These are phyloP conservation scores for Antheraea yamamai DNA, from an alignment of 2,888 invertebrate genomes.

Conservation along the genomic window DNA sequence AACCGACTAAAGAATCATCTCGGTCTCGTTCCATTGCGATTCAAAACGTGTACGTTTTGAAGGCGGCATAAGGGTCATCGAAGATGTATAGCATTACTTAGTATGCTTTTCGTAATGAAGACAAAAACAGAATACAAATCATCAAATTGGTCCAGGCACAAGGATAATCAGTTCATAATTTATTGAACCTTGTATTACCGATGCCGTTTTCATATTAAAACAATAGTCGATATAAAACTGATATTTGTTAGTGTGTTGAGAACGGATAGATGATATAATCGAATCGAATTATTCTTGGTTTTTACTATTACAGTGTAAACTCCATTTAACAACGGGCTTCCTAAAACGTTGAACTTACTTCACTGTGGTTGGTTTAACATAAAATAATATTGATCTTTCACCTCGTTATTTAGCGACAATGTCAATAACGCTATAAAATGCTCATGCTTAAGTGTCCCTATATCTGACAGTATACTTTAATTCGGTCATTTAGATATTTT, in stretches of 20 bases:
- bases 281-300: too few species aligned
- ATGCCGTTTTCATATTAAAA: not conserved
- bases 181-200: not conserved
- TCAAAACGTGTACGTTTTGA: conserved; percentile 18
- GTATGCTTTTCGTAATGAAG: conserved; percentile 13
- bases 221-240: not conserved
- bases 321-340: too few species aligned
- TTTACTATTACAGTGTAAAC: too few species aligned
- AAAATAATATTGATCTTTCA: too few species aligned
- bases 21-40: conserved; percentile 16
- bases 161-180: conserved; percentile 15
- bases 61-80: conserved; percentile 19
- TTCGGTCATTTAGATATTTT: too few species aligned
- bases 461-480: too few species aligned
- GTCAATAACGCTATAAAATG: too few species aligned
- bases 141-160: conserved; percentile 18
- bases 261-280: not conserved
- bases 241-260: not conserved
- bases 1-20: conserved; percentile 1
- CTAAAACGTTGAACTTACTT: too few species aligned
- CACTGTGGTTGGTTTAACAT: too few species aligned
- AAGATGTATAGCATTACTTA: conserved; percentile 15
- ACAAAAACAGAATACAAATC: conserved; percentile 17
- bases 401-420: too few species aligned
- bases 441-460: too few species aligned